Conservation (phyloP, 2,888 invertebrate species). For the Lamproptera curius region DNA sequence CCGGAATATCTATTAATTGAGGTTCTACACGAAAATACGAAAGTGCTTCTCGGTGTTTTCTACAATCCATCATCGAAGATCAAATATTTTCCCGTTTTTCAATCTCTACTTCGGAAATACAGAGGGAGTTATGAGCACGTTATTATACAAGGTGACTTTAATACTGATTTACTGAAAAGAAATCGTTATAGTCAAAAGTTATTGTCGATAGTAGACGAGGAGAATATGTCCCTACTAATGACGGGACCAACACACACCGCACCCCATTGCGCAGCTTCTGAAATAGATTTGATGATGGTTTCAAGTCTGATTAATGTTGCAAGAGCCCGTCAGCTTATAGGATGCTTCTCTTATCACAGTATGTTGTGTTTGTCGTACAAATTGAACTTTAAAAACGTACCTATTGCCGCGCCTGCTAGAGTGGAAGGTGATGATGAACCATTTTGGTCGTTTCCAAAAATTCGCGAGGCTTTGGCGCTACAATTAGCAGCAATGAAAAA, state of each 20-base stretch:
- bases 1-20: conserved; percentile 13
- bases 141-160: conserved; percentile 10
- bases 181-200: conserved; percentile 5
- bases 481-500: conserved; percentile 3
- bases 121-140: conserved; percentile 6
- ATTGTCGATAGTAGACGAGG: conserved; percentile 6
- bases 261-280: conserved; percentile 9
- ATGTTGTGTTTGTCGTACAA: conserved; percentile 18
- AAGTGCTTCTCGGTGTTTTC: conserved; percentile 12
- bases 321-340: conserved; percentile 15
- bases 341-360: conserved; percentile 23
- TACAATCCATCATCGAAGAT: conserved; percentile 11
- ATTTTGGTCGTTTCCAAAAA: not conserved
- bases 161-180: conserved; percentile 10
- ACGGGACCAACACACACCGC: conserved; percentile 19
- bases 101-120: not conserved
- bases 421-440: not conserved
- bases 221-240: conserved; percentile 17
- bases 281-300: conserved; percentile 22
- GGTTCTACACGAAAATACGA: conserved; percentile 5
- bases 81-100: conserved; percentile 8
- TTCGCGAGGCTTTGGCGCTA: not conserved
- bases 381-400: not conserved
- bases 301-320: conserved; percentile 14
- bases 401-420: no score